Conservation (phyloP, 2,113 vertebrate species). For the Agelaius phoeniceus region DNA sequence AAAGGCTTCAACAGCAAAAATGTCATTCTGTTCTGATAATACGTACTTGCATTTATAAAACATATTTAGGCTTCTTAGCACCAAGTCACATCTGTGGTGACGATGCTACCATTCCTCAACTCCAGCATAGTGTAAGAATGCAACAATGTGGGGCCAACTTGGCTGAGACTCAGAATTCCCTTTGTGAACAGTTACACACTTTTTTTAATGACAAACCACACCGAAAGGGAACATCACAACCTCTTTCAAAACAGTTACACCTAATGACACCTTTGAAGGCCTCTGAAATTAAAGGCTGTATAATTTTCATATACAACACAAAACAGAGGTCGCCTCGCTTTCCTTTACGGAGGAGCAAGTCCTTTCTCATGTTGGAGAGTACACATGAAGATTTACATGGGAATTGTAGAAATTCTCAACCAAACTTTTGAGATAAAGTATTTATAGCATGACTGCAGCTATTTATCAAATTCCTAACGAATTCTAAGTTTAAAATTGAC, state of each 20-base stretch:
- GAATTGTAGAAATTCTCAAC: neutral
- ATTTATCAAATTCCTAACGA: neutral
- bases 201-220: neutral
- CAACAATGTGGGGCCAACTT: neutral
- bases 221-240: neutral
- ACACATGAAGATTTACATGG: rapidly evolving
- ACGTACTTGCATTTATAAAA: neutral
- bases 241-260: neutral
- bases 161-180: neutral
- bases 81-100: neutral
- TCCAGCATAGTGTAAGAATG: neutral
- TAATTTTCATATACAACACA: neutral
- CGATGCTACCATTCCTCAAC: neutral
- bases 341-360: neutral
- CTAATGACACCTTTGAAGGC: neutral
- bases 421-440: neutral
- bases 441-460: neutral
- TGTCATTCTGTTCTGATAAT: neutral
- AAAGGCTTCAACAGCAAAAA: neutral
- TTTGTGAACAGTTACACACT: neutral
- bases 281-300: neutral
- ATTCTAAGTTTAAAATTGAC: neutral
- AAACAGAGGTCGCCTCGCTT: neutral
- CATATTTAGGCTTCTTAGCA: neutral
- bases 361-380: neutral